phyloP scores from a whole-genome alignment of 2,113 vertebrate genomes.

The Caranx melampygus region DNA sequence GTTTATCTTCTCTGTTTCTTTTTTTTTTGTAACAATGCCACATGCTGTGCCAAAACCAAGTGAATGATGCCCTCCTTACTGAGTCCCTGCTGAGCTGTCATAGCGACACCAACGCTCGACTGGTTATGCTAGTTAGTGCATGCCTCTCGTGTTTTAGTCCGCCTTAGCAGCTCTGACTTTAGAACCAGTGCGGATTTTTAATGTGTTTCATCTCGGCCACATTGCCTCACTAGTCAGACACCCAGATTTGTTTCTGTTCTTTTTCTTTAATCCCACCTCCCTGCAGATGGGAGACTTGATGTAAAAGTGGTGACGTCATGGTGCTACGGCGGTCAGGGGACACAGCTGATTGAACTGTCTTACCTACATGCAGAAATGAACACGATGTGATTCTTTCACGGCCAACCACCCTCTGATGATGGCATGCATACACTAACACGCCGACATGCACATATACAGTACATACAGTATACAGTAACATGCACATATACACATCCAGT shows the following conservation, averaged over 20 bases:
- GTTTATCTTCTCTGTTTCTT: background rate
- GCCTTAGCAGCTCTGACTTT: conserved; percentile 10
- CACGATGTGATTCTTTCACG: conserved; percentile 15
- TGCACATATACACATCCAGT: conserved; percentile 30
- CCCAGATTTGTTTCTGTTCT: background rate
- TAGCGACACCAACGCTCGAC: conserved; percentile 19
- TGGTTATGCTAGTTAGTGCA: conserved; percentile 14
- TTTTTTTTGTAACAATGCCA: conserved; percentile 38
- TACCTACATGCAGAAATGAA: conserved; percentile 25
- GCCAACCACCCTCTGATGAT: conserved; percentile 34
- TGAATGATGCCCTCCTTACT: conserved; percentile 38
- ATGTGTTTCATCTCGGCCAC: conserved; percentile 28
- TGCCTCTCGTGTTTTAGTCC: conserved; percentile 24
- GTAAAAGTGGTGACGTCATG: conserved; percentile 49
- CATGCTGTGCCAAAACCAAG: conserved; percentile 72
- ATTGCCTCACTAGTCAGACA: conserved; percentile 31
- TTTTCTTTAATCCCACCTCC: conserved; percentile 8
- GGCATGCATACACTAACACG: conserved; percentile 57
- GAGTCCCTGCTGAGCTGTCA: conserved; percentile 35
- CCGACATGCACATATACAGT: conserved; percentile 41
- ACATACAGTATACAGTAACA: conserved; percentile 22
- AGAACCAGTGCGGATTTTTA: conserved; percentile 8
- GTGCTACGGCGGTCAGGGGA: conserved; percentile 51
- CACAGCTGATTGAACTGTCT: conserved; percentile 28
- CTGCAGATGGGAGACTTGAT: conserved; percentile 8